Evolutionary conservation across 1,140 invertebrate genomes (phyloP).

Genomic region (Polypedilum pembai): DNA sequence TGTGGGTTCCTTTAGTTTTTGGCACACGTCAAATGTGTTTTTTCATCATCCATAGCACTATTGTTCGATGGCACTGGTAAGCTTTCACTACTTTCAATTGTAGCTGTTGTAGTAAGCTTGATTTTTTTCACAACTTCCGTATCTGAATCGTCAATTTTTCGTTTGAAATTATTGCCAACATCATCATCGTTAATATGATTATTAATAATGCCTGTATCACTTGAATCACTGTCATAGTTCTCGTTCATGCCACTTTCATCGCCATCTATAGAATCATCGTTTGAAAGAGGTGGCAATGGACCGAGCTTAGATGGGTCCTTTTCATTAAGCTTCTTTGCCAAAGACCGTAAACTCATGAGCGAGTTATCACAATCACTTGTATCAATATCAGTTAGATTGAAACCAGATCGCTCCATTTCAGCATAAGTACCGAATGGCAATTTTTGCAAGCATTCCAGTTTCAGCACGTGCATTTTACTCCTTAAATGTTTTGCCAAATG

Average conservation of each 20-base stretch:
- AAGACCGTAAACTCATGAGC: conserved; percentile 67
- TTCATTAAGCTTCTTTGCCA: conserved; percentile 74
- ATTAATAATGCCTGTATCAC: neutral
- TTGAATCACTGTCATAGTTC: conserved; percentile 22
- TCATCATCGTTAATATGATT: neutral
- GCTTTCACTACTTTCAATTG: neutral
- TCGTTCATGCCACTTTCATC: neutral
- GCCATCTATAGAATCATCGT: neutral
- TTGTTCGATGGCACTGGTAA: neutral
- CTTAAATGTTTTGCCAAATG: conserved; percentile 93
- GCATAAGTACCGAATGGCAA: conserved; percentile 93
- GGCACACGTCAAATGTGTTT: conserved; percentile 2
- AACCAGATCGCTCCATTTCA: conserved; percentile 82
- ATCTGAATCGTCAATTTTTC: conserved; percentile 10
- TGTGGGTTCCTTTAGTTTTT: neutral
- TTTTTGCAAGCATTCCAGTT: conserved; percentile 85
- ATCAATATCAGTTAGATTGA: conserved; percentile 87
- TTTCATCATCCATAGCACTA: neutral
- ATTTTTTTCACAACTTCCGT: neutral
- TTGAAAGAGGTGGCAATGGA: neutral
- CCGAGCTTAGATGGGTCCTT: conserved; percentile 69
- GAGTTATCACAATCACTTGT: conserved; percentile 91
- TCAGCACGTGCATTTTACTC: conserved; percentile 95
- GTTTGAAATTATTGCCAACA: neutral
- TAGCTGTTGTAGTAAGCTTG: neutral